Conservation (phyloP, 2,797 vertebrate genomes). For the Sorex maritimensis region DNA sequence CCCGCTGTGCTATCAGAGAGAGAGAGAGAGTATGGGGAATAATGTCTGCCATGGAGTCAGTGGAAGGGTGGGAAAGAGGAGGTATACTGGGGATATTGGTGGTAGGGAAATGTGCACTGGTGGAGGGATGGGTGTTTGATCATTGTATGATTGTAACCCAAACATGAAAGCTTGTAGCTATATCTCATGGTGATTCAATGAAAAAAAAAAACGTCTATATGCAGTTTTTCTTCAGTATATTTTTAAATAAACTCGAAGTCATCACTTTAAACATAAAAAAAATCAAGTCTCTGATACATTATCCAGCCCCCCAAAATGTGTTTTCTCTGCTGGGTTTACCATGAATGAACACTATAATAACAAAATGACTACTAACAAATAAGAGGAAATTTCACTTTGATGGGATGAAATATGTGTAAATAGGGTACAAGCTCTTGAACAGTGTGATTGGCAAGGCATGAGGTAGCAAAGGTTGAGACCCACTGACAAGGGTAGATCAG, state of each 20-base stretch:
- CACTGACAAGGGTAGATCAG: conserved; percentile 56
- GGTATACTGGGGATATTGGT: too few species aligned
- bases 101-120: too few species aligned
- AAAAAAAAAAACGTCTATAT: not conserved
- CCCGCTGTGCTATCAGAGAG: too few species aligned
- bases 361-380: not conserved
- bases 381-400: not conserved
- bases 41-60: too few species aligned
- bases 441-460: conserved; percentile 28
- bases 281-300: conserved; percentile 27
- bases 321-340: not conserved
- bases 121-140: too few species aligned
- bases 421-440: not conserved
- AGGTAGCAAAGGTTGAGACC: conserved; percentile 47
- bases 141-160: too few species aligned
- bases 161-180: too few species aligned
- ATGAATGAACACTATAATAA: not conserved
- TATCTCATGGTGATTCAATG: too few species aligned
- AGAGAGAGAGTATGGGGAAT: too few species aligned
- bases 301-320: not conserved
- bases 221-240: not conserved
- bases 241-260: not conserved
- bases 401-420: not conserved
- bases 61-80: too few species aligned
- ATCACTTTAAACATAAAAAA: not conserved